These are phyloP conservation scores for Pristis pectinata DNA, from an alignment of 2,797 vertebrate species.

Conservation along the genomic window DNA sequence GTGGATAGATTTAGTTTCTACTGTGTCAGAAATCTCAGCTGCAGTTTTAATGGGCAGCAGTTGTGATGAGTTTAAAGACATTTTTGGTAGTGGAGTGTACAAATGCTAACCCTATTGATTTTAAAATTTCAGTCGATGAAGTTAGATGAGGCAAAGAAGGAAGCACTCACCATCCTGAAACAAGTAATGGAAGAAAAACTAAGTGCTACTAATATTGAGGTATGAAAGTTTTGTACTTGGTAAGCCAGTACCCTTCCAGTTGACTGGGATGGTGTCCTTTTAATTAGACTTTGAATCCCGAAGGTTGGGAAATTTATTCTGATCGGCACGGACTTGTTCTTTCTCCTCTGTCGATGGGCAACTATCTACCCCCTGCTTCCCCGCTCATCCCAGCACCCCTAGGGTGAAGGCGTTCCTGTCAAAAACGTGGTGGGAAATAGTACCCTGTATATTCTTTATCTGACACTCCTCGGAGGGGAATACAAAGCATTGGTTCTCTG, in stretches of 20 bases:
- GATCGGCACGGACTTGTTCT: neutral
- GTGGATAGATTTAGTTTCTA: neutral
- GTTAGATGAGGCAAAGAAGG: conserved; percentile 97
- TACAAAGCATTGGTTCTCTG: neutral
- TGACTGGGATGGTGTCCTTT: neutral
- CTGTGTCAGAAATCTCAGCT: neutral
- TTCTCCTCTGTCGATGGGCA: neutral
- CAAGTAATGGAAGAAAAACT: conserved; percentile 99
- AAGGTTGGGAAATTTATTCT: neutral
- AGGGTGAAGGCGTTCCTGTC: neutral
- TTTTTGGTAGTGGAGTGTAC: neutral
- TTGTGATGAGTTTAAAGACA: neutral
- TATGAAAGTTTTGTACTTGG: conserved; percentile 45
- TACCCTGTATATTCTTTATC: neutral
- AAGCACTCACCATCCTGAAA: conserved; percentile 93
- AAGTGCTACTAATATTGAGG: conserved; percentile 98
- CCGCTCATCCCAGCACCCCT: neutral
- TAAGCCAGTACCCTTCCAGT: neutral
- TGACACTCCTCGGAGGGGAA: neutral
- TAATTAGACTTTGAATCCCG: neutral
- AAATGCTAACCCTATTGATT: conserved; percentile 11
- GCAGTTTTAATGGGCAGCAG: neutral
- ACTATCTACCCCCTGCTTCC: neutral
- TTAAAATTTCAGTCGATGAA: conserved; percentile 83
- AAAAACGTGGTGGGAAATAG: neutral